Base-by-base conservation (phyloP, 2,888 invertebrate genomes). In the Sympetrum striolatum region DNA sequence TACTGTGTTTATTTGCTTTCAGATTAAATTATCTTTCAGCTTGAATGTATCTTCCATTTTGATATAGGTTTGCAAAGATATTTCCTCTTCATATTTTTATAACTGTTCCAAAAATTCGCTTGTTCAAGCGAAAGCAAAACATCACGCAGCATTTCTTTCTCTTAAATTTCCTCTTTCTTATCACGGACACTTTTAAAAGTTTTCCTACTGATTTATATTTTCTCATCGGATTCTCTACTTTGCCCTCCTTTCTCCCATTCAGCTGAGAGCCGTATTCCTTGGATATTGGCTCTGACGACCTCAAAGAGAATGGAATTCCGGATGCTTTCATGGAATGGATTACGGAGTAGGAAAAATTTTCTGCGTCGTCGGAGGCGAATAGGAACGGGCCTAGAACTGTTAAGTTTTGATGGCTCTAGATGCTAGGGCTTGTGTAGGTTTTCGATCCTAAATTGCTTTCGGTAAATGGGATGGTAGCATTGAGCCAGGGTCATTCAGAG, bases 271-370 rank as follows among this genome's bases (percentile, higher is more conserved):
- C n/a, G n/a, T n/a, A n/a, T n/a, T n/a, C 35, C 79, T 25, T 2
- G 25, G 5, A 35, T 18, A 37, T 35, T 12, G 37, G 15, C 53
- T 53, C 53, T 53, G 25, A 15, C 31, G 31, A 31, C 25, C 48
- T 53, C 3, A 15, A 58, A 14, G 60, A 58, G 64, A 86, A 86
- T 48, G 82, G 86, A 86, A 37, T 64, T 86, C 37, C 60, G 64
- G 60, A 86, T 37, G 86, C 37, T 60, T 82, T 86, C 64, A 86
- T 86, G 35, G 58, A 82, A 82, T 82, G 86, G 86, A 86, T 86
- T 86, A 60, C 60, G 60, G 86, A 60, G 22, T 37, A 18, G 22
- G 86, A 25, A 35, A 86, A 37, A 14, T 35, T 86, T 86, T 60
- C 60, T 35, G n/a, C 58, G n/a, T 31, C 31, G 0, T 25, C 12